Evolutionary conservation across 1,140 invertebrate species (phyloP), one percentile per base, ranked within the genome.

Genomic region (Neocloeon triangulifer): DNA sequence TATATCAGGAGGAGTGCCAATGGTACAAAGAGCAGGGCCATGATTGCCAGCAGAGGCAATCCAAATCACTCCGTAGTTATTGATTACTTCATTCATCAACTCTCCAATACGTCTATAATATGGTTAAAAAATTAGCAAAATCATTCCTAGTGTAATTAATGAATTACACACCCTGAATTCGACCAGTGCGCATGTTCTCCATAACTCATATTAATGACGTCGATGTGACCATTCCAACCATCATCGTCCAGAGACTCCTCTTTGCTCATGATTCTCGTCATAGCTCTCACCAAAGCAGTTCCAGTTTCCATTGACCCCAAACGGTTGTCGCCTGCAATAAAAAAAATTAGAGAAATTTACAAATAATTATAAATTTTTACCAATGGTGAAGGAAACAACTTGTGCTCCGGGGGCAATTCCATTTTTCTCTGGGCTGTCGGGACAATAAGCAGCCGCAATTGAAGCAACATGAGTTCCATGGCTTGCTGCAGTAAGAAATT

Each of bases 141-240:
- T n/a, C n/a, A n/a, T n/a, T n/a, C n/a, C n/a, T n/a, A n/a, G n/a
- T n/a, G n/a, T n/a, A n/a, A n/a, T n/a, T n/a, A n/a, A n/a, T n/a
- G n/a, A n/a, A n/a, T n/a, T n/a, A n/a, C n/a, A n/a, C n/a, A 85
- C 79, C 91, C 85, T n/a, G 72, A 56, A 53, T 85, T 75, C 2
- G 73, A 68, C 75, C 84, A 91, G 55, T 89, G 74, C 10, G 79
- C 64, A 43, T 81, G 77, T 58, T 98, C 94, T 14, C 92, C 92
- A 48, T 95, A 98, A 47, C 88, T 95, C 79, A 94, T 95, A 54
- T 98, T 98, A 32, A 97, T 84, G 1, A 96, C 69, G 50, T 96
- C 76, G 38, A 85, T 58, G 38, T 64, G 41, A 14, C 46, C 45
- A 7, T 40, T 33, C 19, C 58, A n/a, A n/a, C n/a, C n/a, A n/a